Conservation (phyloP, 1,140 invertebrate genomes). For the Spodoptera frugiperda region DNA sequence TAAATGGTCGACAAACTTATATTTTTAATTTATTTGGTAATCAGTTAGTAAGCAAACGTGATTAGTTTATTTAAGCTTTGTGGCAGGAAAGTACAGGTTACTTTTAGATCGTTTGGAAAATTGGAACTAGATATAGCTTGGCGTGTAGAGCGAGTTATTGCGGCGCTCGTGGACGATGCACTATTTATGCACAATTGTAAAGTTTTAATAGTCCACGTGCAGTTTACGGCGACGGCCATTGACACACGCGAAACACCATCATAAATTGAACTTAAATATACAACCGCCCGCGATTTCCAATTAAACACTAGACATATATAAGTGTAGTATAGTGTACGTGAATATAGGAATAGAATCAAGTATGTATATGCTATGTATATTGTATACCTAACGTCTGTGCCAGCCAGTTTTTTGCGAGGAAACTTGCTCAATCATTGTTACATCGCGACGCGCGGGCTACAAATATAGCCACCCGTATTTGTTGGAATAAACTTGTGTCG, state of each 20-base stretch:
- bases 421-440: slow-evolving; percentile 11
- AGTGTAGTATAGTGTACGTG: no score
- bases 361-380: no score
- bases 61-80: no score
- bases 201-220: slow-evolving; percentile 15
- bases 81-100: no score
- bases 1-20: neutral
- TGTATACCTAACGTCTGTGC: no score
- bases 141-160: neutral
- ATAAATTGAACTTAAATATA: no score
- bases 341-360: no score
- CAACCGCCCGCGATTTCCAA: no score
- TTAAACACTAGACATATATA: no score
- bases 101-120: neutral
- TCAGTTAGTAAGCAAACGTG: neutral
- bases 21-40: neutral
- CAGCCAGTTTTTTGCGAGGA: neutral
- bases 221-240: slow-evolving; percentile 12
- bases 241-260: neutral
- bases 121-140: neutral
- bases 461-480: slow-evolving; percentile 10
- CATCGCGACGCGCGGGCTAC: neutral
- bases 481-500: no score
- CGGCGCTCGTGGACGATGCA: neutral
- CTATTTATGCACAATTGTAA: slow-evolving; percentile 19